These are phyloP conservation scores for Nebria ingens DNA, from an alignment of 1,140 invertebrate genomes.

Conservation along the genomic window DNA sequence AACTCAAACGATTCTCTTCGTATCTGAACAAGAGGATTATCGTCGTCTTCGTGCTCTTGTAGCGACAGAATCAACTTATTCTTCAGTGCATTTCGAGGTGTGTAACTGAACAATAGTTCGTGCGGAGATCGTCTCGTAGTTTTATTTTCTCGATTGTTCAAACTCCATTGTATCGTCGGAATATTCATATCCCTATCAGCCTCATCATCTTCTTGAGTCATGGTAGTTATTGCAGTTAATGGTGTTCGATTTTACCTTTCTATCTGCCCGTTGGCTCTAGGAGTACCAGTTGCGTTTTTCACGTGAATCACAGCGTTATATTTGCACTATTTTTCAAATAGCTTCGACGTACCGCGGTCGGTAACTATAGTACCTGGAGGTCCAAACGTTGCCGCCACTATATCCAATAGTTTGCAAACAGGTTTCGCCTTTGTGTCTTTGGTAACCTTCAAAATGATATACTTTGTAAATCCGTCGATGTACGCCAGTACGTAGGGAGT, in stretches of 20 bases:
- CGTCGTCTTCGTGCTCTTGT: no score
- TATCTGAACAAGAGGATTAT: conserved; percentile 16
- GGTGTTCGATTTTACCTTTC: conserved; percentile 24
- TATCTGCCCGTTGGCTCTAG: conserved; percentile 27
- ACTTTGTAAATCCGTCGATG: conserved; percentile 32
- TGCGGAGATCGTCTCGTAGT: no score
- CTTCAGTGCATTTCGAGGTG: no score
- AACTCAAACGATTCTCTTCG: no score
- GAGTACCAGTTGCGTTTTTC: conserved; percentile 26
- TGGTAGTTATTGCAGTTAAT: conserved; percentile 20
- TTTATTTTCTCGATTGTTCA: no score
- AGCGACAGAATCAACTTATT: no score
- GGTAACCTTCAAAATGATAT: conserved; percentile 12
- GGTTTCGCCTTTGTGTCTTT: conserved; percentile 4
- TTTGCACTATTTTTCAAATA: conserved; percentile 21
- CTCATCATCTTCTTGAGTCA: no score
- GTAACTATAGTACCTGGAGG: conserved; percentile 24
- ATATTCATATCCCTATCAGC: no score
- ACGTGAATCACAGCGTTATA: conserved; percentile 23
- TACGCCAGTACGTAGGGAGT: conserved; percentile 27
- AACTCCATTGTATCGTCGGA: no score
- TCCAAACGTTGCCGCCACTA: conserved; percentile 21
- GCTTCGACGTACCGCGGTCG: conserved; percentile 25
- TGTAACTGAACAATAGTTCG: no score
- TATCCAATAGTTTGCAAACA: conserved; percentile 10